phyloP scores from a whole-genome alignment of 2,797 vertebrate genomes.

The Poeciliopsis turneri region DNA sequence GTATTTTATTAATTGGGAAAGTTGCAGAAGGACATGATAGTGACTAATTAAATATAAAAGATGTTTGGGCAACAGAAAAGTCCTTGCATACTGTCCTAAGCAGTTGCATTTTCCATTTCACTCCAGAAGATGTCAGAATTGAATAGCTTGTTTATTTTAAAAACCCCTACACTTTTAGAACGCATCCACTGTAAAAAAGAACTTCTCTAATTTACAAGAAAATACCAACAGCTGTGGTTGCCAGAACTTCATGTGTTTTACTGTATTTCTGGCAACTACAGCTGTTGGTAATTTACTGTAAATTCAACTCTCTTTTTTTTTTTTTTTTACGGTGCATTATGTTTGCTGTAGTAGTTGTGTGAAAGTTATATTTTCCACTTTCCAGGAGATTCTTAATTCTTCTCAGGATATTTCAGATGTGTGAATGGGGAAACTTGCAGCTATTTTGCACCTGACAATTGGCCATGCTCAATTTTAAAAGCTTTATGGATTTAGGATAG shows the following conservation, averaged over 20 bases:
- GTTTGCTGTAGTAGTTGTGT: not conserved
- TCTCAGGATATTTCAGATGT: not conserved
- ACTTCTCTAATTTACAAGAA: too few relatives aligned
- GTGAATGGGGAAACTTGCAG: not conserved
- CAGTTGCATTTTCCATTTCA: not conserved
- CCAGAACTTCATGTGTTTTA: too few relatives aligned
- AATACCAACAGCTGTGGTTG: too few relatives aligned
- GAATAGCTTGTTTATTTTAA: not conserved
- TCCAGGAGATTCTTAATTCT: not conserved
- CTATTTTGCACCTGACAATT: not conserved
- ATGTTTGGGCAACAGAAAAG: not conserved
- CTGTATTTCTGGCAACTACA: too few relatives aligned
- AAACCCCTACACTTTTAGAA: too few relatives aligned
- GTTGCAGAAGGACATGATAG: too few relatives aligned
- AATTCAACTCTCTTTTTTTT: too few relatives aligned
- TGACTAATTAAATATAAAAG: not conserved
- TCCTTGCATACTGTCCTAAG: not conserved
- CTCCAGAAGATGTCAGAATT: not conserved
- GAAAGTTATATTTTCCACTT: not conserved
- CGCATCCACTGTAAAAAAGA: too few relatives aligned
- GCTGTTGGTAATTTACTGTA: too few relatives aligned
- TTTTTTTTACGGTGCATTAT: fast-evolving
- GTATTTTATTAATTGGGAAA: not conserved
- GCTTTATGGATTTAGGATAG: not conserved
- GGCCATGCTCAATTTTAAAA: not conserved